Base-by-base conservation (phyloP, 2,113 vertebrate genomes). In the Sialia sialis region DNA sequence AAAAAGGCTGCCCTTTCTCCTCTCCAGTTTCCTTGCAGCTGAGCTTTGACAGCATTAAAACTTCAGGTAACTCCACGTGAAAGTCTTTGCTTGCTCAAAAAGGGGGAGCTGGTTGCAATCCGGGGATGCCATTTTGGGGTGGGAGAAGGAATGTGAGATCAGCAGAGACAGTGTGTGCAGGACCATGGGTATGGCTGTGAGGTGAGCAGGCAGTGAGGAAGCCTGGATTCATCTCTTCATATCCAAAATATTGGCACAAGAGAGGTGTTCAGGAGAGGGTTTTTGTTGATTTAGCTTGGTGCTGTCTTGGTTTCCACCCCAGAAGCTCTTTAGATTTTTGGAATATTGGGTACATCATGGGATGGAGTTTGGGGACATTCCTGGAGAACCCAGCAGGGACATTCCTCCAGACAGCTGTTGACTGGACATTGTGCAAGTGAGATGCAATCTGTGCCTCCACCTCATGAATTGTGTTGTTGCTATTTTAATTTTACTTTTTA, bases 151-250 rank as follows among this genome's bases (percentile, higher is more conserved):
- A 16, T 0, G 0, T 21, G 73, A 4, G 36, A 10, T 43, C 4
- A 4, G 34, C 56, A 8, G 1, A 2, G 48, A 4, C 7, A 21
- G 13, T 1, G 1, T 2, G 0, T 12, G 15, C 51, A 54, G 51
- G 52, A n/a, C 16, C 16, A 2, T 4, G n/a, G 11, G 5, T 0
- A 0, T 59, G 59, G 36, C 10, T 27, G 4, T 0, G 2, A 26
- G 43, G 30, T 88, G 77, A 73, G 39, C 1, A 49, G 38, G 29
- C 7, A 54, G 7, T 4, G n/a, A 74, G 27, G 19, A 63, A 51
- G 6, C 39, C 48, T 75, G 80, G n/a, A 38, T 20, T 91, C 25
- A 8, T 56, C 9, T 77, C 34, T 80, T 16, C 1, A 0, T 8
- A 13, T 73, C 18, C 22, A 54, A 66, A 34, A 4, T 32, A 7